Conservation (phyloP, 37 sponge, comb jelly and placozoan genomes). For the Spongilla lacustris region DNA sequence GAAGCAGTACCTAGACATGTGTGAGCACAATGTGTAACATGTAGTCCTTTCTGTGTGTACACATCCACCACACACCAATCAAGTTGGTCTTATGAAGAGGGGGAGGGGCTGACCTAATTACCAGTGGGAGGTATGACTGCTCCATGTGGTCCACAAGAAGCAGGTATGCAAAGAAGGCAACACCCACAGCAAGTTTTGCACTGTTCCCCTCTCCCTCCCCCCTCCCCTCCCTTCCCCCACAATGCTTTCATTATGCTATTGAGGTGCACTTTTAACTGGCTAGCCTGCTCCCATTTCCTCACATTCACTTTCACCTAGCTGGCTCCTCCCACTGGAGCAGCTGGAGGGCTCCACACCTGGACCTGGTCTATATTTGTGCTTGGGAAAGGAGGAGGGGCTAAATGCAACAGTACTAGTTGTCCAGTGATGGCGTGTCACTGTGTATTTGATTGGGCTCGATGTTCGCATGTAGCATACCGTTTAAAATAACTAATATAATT, state of each 20-base stretch:
- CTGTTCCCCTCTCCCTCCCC: not conserved
- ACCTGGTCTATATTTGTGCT: too few species aligned
- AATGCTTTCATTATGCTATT: too few species aligned
- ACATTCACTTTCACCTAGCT: too few species aligned
- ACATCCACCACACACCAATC: not conserved
- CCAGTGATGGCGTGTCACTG: conserved; percentile 11
- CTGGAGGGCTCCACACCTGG: conserved; percentile 38
- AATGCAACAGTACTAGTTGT: too few species aligned
- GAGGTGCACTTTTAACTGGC: not conserved
- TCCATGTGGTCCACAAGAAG: conserved; percentile 31
- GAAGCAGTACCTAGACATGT: conserved; percentile 24
- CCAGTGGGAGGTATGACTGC: conserved; percentile 29
- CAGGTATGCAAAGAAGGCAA: conserved; percentile 45
- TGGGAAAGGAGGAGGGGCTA: too few species aligned
- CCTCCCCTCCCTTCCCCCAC: too few species aligned
- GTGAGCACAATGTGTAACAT: conserved; percentile 13
- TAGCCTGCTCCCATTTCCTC: not conserved
- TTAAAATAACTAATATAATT: too few species aligned
- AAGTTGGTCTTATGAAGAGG: not conserved
- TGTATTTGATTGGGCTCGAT: too few species aligned
- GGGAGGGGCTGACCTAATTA: not conserved
- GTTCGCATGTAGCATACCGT: too few species aligned
- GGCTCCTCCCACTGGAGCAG: conserved; percentile 15
- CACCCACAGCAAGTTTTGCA: conserved; percentile 3
- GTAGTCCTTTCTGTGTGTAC: not conserved